Percentiles rank a stretch among this genome's conserved stretches.
Evolutionary conservation across 2,888 invertebrate species (phyloP).

Genomic region (Chrysodeixis includens): DNA sequence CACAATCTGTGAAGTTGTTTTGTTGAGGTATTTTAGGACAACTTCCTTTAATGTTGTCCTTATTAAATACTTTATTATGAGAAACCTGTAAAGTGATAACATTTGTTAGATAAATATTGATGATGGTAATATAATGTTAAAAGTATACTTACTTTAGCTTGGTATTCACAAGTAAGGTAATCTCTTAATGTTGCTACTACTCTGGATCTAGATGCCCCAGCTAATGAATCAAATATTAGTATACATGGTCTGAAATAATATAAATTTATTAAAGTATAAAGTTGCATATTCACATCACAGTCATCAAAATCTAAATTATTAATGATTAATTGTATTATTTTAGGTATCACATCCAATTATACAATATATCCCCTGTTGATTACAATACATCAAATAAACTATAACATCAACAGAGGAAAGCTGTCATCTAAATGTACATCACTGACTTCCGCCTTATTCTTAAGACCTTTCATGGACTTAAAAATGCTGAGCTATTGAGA

Average conservation of each 20-base stretch:
- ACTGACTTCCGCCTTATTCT: too few relatives aligned
- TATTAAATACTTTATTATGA: conserved; percentile 92
- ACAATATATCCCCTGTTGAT: conserved; percentile 41
- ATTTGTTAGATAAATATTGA: conserved; percentile 13
- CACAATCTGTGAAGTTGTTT: conserved; percentile 99
- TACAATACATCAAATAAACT: conserved; percentile 33
- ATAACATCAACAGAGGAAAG: conserved; percentile 12
- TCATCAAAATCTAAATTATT: conserved; percentile 9
- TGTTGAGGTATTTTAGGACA: conserved; percentile 99
- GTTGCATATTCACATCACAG: neutral
- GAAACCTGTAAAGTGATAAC: conserved; percentile 80
- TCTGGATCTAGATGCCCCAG: conserved; percentile 93
- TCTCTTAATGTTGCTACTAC: conserved; percentile 97
- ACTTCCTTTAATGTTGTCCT: conserved; percentile 95
- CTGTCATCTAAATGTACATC: too few relatives aligned
- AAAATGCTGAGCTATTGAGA: too few relatives aligned
- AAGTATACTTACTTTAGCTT: conserved; percentile 89
- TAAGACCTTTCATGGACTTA: too few relatives aligned
- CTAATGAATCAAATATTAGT: conserved; percentile 98
- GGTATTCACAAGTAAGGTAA: conserved; percentile 96
- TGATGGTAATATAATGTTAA: conserved; percentile 5
- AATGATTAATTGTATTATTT: neutral
- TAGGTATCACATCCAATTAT: conserved; percentile 49
- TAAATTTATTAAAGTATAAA: conserved; percentile 13
- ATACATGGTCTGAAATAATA: conserved; percentile 94